phyloP scores from a whole-genome alignment of 1,140 invertebrate genomes.

The Argopecten irradians region DNA sequence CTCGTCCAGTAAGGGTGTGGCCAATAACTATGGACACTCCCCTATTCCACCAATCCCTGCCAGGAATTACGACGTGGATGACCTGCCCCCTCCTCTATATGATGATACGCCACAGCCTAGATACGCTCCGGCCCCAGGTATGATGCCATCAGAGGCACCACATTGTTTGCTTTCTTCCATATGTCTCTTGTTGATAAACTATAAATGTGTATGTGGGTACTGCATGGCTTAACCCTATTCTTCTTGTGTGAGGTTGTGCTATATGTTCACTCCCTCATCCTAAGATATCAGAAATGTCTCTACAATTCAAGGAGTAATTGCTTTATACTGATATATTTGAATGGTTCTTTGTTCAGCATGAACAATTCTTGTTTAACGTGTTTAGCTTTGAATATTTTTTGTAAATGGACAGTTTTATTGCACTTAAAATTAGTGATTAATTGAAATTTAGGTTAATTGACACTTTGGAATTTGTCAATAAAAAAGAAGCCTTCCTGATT shows the following conservation, averaged over 20 bases:
- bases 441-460: too few species aligned
- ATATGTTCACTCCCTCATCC: not conserved
- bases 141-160: not conserved
- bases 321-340: too few species aligned
- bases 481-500: not conserved
- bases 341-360: too few species aligned
- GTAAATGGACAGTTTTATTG: too few species aligned
- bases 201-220: not conserved
- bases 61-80: conserved; percentile 64
- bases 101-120: conserved; percentile 43
- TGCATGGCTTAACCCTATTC: not conserved
- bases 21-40: conserved; percentile 49
- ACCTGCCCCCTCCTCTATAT: conserved; percentile 52
- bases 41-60: conserved; percentile 62
- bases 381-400: too few species aligned
- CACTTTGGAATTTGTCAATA: not conserved
- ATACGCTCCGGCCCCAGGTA: conserved; percentile 65
- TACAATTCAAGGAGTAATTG: too few species aligned
- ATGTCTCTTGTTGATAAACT: not conserved
- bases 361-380: too few species aligned
- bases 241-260: not conserved
- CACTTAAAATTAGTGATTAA: too few species aligned
- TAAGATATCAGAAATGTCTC: not conserved
- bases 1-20: conserved; percentile 61
- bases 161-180: not conserved